These are phyloP conservation scores for Philopedon plagiatum DNA, from an alignment of 2,888 invertebrate species.

Conservation along the genomic window DNA sequence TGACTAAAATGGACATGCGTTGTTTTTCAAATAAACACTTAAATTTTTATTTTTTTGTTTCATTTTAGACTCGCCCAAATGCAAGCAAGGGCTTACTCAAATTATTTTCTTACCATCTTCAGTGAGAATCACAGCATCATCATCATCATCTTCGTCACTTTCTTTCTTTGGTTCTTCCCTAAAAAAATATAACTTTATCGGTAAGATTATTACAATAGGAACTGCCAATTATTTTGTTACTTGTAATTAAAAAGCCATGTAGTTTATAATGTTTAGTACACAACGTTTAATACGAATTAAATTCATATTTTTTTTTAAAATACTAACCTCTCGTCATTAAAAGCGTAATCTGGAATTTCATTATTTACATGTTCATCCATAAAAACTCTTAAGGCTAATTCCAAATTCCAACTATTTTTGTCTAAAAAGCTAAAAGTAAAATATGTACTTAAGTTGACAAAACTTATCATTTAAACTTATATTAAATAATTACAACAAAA, in stretches of 20 bases:
- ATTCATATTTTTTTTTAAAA: too few relatives aligned
- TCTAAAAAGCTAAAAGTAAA: constrained; percentile 43
- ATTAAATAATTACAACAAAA: too few relatives aligned
- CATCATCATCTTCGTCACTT: too few relatives aligned
- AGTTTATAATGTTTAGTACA: too few relatives aligned
- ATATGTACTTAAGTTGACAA: too few relatives aligned
- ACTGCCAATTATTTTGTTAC: too few relatives aligned
- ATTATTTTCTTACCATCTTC: constrained; percentile 17
- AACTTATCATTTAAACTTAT: too few relatives aligned
- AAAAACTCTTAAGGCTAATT: constrained; percentile 44
- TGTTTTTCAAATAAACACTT: too few relatives aligned
- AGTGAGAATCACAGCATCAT: constrained; percentile 14
- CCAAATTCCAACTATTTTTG: constrained; percentile 48
- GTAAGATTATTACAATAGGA: background rate
- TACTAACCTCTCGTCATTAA: constrained; percentile 44
- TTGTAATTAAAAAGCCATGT: too few relatives aligned
- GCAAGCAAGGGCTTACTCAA: background rate
- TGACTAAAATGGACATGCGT: too few relatives aligned
- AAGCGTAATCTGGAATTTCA: constrained; percentile 48
- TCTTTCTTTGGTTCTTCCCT: background rate
- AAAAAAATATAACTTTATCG: background rate
- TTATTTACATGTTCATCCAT: constrained; percentile 41
- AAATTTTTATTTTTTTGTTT: too few relatives aligned
- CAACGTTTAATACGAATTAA: too few relatives aligned
- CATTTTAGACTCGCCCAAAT: background rate